Conservation (phyloP, 2,113 vertebrate genomes). For the Oreochromis aureus region DNA sequence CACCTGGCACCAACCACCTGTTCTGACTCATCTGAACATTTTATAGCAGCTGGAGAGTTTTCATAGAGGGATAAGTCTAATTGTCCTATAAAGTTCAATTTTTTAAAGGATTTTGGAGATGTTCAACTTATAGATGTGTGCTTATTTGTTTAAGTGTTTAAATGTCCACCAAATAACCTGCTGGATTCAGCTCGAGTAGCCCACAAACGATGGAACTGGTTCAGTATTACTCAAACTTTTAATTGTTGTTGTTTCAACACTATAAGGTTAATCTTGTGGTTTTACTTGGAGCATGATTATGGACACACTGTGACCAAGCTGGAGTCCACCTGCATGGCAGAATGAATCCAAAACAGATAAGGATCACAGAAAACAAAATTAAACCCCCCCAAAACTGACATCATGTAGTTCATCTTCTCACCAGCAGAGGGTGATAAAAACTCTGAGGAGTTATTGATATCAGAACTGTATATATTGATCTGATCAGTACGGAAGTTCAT, state of each 20-base stretch:
- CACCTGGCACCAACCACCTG: background rate
- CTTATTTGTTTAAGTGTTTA: background rate
- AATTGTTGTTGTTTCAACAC: background rate
- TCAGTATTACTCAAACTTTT: background rate
- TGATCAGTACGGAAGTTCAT: background rate
- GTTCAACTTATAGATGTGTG: background rate
- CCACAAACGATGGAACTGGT: background rate
- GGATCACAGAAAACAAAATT: background rate
- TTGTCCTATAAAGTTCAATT: background rate
- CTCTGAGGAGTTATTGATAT: background rate
- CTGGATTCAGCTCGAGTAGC: background rate
- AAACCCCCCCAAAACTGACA: accelerated
- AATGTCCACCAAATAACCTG: background rate
- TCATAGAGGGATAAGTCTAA: background rate
- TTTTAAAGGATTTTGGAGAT: background rate
- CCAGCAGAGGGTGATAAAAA: background rate
- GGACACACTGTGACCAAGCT: background rate
- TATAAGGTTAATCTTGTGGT: background rate
- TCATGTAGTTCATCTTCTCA: background rate
- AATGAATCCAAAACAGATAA: background rate
- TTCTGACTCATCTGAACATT: background rate
- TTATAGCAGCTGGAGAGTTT: background rate
- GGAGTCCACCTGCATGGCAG: background rate
- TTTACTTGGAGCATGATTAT: background rate
- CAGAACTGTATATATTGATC: background rate